Conservation (phyloP, 2,797 vertebrate species). For the Tachyglossus aculeatus region DNA sequence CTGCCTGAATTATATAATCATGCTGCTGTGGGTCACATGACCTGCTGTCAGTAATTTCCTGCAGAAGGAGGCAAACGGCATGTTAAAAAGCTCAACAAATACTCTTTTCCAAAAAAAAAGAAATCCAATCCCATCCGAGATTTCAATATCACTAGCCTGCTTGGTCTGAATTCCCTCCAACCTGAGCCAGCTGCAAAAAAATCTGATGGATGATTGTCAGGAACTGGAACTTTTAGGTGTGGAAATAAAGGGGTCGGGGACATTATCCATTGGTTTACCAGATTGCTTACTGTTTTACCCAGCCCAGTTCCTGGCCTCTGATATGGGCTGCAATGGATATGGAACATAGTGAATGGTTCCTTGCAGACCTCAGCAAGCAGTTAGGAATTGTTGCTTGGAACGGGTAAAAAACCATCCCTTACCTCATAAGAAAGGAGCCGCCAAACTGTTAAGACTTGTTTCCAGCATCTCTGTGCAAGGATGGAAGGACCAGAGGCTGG, state of each 20-base stretch:
- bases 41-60: conserved; percentile 66
- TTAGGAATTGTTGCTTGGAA: conserved; percentile 10
- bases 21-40: conserved; percentile 61
- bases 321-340: background rate
- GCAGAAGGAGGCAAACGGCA: conserved; percentile 70
- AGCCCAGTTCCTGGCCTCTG: conserved; percentile 23
- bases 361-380: conserved; percentile 25
- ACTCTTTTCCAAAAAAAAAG: background rate
- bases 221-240: no score
- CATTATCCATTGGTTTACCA: background rate
- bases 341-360: conserved; percentile 21
- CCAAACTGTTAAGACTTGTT: background rate
- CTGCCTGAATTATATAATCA: conserved; percentile 66
- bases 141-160: background rate
- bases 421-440: rapidly evolving
- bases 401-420: conserved; percentile 38
- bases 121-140: background rate
- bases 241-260: background rate
- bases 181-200: rapidly evolving
- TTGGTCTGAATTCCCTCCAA: conserved; percentile 16
- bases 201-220: background rate
- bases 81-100: conserved; percentile 67
- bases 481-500: background rate
- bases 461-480: background rate
- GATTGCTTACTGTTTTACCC: conserved; percentile 39